Conservation (phyloP, 2,113 vertebrate genomes). For the Spea bombifrons region DNA sequence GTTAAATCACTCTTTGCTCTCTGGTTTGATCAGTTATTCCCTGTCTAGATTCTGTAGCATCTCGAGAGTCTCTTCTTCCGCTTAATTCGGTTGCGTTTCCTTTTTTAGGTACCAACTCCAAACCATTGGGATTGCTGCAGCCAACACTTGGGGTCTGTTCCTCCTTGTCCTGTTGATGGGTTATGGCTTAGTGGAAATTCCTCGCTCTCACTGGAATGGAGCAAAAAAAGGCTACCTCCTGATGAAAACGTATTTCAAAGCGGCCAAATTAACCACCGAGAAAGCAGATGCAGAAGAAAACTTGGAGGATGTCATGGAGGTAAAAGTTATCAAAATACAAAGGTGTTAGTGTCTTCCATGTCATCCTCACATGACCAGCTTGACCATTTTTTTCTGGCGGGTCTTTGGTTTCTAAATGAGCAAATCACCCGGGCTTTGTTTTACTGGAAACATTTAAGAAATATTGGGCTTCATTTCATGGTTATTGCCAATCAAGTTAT, state of each 20-base stretch:
- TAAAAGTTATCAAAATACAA: constrained; percentile 42
- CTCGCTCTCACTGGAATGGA: constrained; percentile 87
- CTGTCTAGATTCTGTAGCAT: no score
- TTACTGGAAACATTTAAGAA: no score
- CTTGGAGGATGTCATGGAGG: constrained; percentile 89
- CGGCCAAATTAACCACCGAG: constrained; percentile 84
- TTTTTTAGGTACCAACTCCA: constrained; percentile 77
- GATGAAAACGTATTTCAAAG: constrained; percentile 88
- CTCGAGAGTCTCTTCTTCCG: no score
- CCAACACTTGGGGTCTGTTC: constrained; percentile 93
- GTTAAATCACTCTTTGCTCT: neutral
- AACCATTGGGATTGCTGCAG: constrained; percentile 87
- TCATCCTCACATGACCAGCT: no score
- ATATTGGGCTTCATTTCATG: no score
- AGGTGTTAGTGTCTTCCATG: no score
- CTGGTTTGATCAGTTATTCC: no score
- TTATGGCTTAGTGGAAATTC: constrained; percentile 91
- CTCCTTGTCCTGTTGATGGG: constrained; percentile 88
- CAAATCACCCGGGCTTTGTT: no score
- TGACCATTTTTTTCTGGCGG: no score
- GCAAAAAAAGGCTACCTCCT: constrained; percentile 78
- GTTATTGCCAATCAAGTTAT: no score
- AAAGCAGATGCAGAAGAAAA: constrained; percentile 86
- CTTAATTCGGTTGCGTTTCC: neutral
- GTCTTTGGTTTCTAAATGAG: no score